Conservation (phyloP, 1,140 invertebrate genomes). For the Pachyrhynchus sulphureomaculatus region DNA sequence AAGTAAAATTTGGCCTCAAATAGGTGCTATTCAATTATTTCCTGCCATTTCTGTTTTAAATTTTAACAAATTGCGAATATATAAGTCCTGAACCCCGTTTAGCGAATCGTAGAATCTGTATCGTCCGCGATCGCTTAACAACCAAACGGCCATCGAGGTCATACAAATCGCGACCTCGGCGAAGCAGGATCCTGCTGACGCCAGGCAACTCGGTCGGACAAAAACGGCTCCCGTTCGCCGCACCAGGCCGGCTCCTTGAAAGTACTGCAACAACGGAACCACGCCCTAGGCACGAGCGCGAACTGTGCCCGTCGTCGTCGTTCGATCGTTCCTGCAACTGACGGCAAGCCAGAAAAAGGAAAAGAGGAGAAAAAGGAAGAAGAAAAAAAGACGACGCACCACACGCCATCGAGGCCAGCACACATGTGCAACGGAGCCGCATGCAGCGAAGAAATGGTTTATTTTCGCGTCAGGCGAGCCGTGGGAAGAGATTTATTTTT, state of each 20-base stretch:
- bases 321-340: neutral
- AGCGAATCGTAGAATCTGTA: too few relatives aligned
- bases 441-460: conserved; percentile 8
- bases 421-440: conserved; percentile 2
- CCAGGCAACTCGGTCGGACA: neutral
- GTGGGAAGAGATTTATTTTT: conserved; percentile 5
- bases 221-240: conserved; percentile 1
- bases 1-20: too few relatives aligned
- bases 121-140: neutral
- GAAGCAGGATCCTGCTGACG: neutral
- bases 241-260: neutral
- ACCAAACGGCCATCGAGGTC: neutral
- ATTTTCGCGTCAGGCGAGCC: neutral
- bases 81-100: too few relatives aligned
- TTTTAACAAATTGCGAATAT: too few relatives aligned
- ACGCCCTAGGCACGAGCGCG: conserved; percentile 3
- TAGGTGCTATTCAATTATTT: too few relatives aligned
- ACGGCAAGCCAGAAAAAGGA: too few relatives aligned
- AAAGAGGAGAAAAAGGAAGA: neutral
- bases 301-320: neutral
- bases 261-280: neutral
- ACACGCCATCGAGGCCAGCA: conserved; percentile 8
- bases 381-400: neutral
- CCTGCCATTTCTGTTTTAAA: too few relatives aligned
- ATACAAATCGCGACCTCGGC: neutral